Percentiles rank a stretch among this genome's conserved stretches.
These are phyloP conservation scores for Menidia menidia DNA, from an alignment of 2,797 vertebrate species.

Conservation along the genomic window DNA sequence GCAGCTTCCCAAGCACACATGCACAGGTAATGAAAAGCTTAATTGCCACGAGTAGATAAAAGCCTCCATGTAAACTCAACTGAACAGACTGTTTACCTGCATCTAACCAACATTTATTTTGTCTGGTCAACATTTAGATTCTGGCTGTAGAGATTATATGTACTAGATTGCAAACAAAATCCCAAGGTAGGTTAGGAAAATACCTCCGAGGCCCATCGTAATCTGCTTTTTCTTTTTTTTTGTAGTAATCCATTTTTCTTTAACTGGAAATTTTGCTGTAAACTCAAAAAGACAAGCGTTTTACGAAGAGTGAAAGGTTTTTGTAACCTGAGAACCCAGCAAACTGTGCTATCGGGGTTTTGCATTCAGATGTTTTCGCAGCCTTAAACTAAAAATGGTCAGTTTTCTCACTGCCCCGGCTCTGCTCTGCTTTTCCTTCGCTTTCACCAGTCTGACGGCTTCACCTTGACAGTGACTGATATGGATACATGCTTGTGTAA, in stretches of 20 bases:
- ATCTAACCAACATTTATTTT: neutral
- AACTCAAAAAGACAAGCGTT: neutral
- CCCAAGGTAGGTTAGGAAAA: neutral
- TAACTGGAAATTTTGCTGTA: too few species aligned
- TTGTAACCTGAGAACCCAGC: neutral
- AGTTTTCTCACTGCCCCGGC: constrained; percentile 10
- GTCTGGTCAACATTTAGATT: neutral
- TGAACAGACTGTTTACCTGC: neutral
- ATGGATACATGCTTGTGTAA: constrained; percentile 14
- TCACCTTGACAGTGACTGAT: constrained; percentile 38
- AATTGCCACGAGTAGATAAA: neutral
- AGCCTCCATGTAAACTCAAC: neutral
- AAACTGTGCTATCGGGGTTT: neutral
- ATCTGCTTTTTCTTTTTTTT: neutral
- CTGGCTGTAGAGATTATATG: neutral
- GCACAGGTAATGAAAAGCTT: neutral
- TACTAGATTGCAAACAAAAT: neutral
- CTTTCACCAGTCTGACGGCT: constrained; percentile 4
- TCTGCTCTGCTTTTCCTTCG: constrained; percentile 12
- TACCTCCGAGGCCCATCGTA: neutral
- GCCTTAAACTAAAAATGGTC: constrained; percentile 20
- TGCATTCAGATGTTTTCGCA: neutral
- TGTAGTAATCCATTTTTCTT: neutral
- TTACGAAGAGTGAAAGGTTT: neutral
- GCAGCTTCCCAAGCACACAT: neutral